phyloP scores from a whole-genome alignment of 2,888 invertebrate species.

The Tiphia femorata region DNA sequence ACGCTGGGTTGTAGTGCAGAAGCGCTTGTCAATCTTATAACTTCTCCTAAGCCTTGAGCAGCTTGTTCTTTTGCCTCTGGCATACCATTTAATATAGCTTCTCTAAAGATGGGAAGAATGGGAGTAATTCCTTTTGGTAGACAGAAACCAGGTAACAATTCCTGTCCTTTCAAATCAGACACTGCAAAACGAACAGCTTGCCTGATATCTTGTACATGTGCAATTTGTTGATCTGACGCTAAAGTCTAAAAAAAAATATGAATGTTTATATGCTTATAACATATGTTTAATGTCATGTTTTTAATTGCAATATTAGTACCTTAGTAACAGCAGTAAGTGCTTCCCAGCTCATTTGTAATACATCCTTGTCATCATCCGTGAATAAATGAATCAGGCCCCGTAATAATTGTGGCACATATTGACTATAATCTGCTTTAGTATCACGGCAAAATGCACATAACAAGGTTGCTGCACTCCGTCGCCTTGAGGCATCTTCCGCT shows the following conservation, averaged over 20 bases:
- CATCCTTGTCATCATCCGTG: constrained; percentile 84
- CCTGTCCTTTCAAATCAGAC: constrained; percentile 84
- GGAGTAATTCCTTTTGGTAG: constrained; percentile 95
- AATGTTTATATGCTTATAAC: neutral
- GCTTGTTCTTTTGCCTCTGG: constrained; percentile 97
- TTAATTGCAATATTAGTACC: constrained; percentile 66
- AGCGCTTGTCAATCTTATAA: constrained; percentile 87
- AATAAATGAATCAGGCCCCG: constrained; percentile 89
- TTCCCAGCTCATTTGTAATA: constrained; percentile 90
- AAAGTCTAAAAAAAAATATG: constrained; percentile 73
- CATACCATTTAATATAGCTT: constrained; percentile 94
- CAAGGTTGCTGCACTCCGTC: constrained; percentile 88
- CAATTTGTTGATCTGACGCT: constrained; percentile 85
- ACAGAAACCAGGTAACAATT: constrained; percentile 92
- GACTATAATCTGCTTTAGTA: constrained; percentile 87
- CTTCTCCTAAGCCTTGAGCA: constrained; percentile 86
- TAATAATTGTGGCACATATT: constrained; percentile 89
- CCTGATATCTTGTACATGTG: constrained; percentile 89
- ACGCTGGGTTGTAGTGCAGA: constrained; percentile 94
- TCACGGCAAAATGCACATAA: constrained; percentile 92
- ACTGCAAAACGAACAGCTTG: constrained; percentile 93
- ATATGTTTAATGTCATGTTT: too few species aligned
- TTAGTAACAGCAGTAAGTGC: constrained; percentile 91
- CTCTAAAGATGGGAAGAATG: constrained; percentile 93
- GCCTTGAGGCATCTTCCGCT: constrained; percentile 74